Evolutionary conservation across 1,140 invertebrate genomes (phyloP), one percentile per base, ranked within the genome.

Genomic region (Pseudoatta argentina): DNA sequence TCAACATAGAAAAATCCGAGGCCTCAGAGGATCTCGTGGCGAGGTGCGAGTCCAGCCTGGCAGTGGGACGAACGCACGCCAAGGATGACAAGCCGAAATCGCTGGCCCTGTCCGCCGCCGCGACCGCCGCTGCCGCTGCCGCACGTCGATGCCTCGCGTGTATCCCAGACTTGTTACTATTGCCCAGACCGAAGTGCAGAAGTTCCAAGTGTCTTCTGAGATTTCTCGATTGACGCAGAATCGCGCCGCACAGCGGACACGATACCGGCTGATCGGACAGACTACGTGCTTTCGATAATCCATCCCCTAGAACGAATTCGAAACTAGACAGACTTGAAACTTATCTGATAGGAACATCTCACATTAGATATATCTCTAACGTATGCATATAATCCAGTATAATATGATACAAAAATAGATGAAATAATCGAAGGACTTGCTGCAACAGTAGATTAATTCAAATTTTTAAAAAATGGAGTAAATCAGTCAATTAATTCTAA

Each of bases 121-220:
- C 55, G 30, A 4, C 75, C 51, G 79, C 79, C 3, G 73, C 78
- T 3, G 67, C 53, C 51, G 18, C 75, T 30, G 79, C 79, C 10
- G 73, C 78, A 21, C 91, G 89, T 8, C 92, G 87, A 30, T 90
- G 89, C 44, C 91, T 88, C 67, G 87, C 85, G 18, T 92, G 87
- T 3, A 91, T 34, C 48, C 87, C 73, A n/a, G 90, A 72, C 86
- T 93, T 94, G 48, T 71, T 66, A 71, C 79, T 87, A 66, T 92
- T 92, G 48, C 94, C 92, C 30, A 91, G 75, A 34, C 94, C 94
- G 79, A 95, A 94, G 79, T 95, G 95, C 27, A 95, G 89, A 14
- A 95, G 88, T 78, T 95, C 94, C 87, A 95, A 92, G 75, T 95
- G 95, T 55, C 95, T 91, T 21, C 94, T 88, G 27, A 95, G 92